These are phyloP conservation scores for Ophion obscuratus DNA, from an alignment of 2,888 invertebrate species.

Conservation along the genomic window DNA sequence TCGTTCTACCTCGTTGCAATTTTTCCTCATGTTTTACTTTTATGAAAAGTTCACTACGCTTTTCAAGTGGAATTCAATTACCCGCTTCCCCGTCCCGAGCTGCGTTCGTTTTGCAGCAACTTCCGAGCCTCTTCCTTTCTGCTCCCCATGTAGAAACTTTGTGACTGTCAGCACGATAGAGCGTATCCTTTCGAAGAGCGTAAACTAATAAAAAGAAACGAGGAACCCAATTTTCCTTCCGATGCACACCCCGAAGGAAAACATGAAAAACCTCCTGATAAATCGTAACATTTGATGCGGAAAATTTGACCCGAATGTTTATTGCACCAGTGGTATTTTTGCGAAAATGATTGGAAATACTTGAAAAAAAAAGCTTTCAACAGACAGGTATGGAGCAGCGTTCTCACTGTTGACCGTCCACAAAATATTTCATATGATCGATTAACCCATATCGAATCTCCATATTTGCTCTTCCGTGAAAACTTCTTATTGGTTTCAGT, in stretches of 20 bases:
- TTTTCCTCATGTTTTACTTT: slow-evolving; percentile 28
- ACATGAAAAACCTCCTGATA: not conserved
- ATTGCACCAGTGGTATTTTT: not conserved
- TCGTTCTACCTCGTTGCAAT: not conserved
- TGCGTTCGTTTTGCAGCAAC: slow-evolving; percentile 13
- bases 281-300: not conserved
- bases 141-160: not conserved
- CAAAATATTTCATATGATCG: not conserved
- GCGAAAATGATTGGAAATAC: not conserved
- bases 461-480: not conserved
- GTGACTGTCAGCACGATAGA: slow-evolving; percentile 5
- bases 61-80: slow-evolving; percentile 41
- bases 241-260: not conserved
- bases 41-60: slow-evolving; percentile 36
- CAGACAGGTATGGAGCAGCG: not conserved
- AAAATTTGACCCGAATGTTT: not conserved
- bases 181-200: not conserved
- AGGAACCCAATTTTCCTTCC: not conserved
- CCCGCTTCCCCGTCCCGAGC: not conserved
- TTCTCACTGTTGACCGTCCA: not conserved
- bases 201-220: slow-evolving; percentile 1
- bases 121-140: not conserved
- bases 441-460: not conserved
- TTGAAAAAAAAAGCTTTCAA: not conserved
- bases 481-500: not conserved